Percentiles rank a stretch among this genome's conserved stretches.
phyloP scores from a whole-genome alignment of 2,888 invertebrate species.

The Seira musarum region DNA sequence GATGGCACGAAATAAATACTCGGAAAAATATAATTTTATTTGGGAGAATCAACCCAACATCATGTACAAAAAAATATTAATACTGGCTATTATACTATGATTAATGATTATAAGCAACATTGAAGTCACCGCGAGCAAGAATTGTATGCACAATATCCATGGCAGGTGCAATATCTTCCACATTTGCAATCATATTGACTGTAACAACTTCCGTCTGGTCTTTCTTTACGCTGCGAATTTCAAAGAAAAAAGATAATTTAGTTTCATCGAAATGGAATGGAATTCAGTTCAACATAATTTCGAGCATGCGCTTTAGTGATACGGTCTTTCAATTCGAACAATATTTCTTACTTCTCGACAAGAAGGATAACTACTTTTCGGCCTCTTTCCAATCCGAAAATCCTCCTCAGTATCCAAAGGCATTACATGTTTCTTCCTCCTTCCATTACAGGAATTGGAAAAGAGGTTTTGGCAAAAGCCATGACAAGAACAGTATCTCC shows the following conservation, averaged over 20 bases:
- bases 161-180: not conserved
- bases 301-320: too few relatives aligned
- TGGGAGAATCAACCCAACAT: too few relatives aligned
- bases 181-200: conserved; percentile 8
- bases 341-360: not conserved
- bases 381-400: not conserved
- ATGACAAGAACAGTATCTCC: not conserved
- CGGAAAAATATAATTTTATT: too few relatives aligned
- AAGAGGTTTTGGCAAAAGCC: not conserved
- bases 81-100: too few relatives aligned
- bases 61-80: too few relatives aligned
- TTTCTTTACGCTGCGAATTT: not conserved
- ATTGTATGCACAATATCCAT: not conserved
- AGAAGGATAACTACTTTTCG: not conserved
- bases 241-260: too few relatives aligned
- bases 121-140: too few relatives aligned
- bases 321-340: not conserved
- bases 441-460: not conserved
- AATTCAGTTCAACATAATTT: not conserved
- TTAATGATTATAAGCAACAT: too few relatives aligned
- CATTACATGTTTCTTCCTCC: not conserved
- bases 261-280: not conserved
- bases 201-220: not conserved
- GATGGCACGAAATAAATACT: too few relatives aligned
- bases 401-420: too few relatives aligned